Conservation (phyloP, 1,140 invertebrate genomes). For the Solen grandis region DNA sequence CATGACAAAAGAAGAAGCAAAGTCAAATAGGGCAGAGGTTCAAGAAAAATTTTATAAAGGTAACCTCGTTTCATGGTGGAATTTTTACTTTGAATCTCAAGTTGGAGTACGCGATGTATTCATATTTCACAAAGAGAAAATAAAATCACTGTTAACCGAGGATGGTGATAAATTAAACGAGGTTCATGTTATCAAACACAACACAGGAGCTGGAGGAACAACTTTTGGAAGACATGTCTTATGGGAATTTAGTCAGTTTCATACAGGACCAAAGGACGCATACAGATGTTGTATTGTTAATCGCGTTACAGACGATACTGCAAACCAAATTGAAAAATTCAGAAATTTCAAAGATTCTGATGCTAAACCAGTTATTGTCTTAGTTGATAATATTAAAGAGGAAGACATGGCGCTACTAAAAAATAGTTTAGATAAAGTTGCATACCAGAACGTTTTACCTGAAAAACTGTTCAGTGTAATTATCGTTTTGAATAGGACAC, state of each 20-base stretch:
- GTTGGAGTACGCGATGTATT: slow-evolving; percentile 16
- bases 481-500: slow-evolving; percentile 7
- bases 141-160: background rate
- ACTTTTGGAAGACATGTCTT: slow-evolving; percentile 37
- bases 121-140: background rate
- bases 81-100: slow-evolving; percentile 41
- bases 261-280: slow-evolving; percentile 1
- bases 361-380: slow-evolving; percentile 19
- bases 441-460: slow-evolving; percentile 27
- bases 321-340: slow-evolving; percentile 13
- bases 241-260: slow-evolving; percentile 46
- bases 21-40: background rate
- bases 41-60: slow-evolving; percentile 30
- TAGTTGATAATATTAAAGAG: slow-evolving; percentile 32
- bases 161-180: slow-evolving; percentile 30
- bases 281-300: slow-evolving; percentile 29
- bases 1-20: slow-evolving; percentile 20
- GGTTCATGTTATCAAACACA: slow-evolving; percentile 26
- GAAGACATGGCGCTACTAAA: slow-evolving; percentile 8
- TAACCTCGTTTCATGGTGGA: slow-evolving; percentile 18
- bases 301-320: slow-evolving; percentile 19
- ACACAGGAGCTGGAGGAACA: slow-evolving; percentile 42
- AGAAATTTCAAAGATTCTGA: slow-evolving; percentile 26
- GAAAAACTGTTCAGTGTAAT: slow-evolving; percentile 33
- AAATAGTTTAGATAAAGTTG: slow-evolving; percentile 19